A percentile compares a stretch with the other conserved stretches of the same genome.
Evolutionary conservation across 2,113 vertebrate species (phyloP).

Genomic region (Charadrius vociferus): DNA sequence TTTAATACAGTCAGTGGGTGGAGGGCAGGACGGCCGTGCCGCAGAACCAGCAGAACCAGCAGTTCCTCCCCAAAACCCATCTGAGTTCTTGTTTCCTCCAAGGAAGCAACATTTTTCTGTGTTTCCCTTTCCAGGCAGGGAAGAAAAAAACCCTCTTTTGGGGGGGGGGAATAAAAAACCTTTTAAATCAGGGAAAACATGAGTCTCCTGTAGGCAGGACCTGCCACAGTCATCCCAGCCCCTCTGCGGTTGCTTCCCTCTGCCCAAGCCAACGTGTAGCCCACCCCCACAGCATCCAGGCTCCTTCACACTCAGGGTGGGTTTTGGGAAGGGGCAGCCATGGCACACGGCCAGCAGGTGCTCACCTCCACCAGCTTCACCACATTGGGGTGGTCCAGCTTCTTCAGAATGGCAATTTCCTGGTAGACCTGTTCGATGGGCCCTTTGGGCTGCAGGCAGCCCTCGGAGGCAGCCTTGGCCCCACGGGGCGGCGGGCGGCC

Average conservation of each 20-base stretch:
- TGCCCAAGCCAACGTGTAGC: accelerated
- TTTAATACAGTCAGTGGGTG: neutral
- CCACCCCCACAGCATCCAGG: neutral
- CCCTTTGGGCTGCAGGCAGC: conserved; percentile 85
- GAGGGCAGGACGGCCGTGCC: neutral
- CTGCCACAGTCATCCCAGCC: neutral
- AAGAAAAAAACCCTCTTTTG: neutral
- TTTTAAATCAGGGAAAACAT: neutral
- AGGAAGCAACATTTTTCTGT: neutral
- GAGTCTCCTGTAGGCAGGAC: neutral
- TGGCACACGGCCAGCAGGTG: accelerated
- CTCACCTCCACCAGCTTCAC: conserved; percentile 96
- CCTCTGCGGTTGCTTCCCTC: neutral
- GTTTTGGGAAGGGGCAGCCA: neutral
- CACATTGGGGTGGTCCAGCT: conserved; percentile 96
- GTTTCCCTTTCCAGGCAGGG: neutral
- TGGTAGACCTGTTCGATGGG: conserved; percentile 97
- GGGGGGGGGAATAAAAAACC: neutral
- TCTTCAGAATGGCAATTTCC: conserved; percentile 98
- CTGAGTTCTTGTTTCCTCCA: neutral
- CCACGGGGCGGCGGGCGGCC: conserved; percentile 94
- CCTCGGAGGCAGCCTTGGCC: conserved; percentile 79
- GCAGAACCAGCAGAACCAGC: neutral
- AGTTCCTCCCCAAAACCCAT: neutral
- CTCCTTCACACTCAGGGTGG: accelerated